A percentile compares a stretch with the other conserved stretches of the same genome.
phyloP scores from a whole-genome alignment of 2,888 invertebrate species.

The Malthinus flaveolus region DNA sequence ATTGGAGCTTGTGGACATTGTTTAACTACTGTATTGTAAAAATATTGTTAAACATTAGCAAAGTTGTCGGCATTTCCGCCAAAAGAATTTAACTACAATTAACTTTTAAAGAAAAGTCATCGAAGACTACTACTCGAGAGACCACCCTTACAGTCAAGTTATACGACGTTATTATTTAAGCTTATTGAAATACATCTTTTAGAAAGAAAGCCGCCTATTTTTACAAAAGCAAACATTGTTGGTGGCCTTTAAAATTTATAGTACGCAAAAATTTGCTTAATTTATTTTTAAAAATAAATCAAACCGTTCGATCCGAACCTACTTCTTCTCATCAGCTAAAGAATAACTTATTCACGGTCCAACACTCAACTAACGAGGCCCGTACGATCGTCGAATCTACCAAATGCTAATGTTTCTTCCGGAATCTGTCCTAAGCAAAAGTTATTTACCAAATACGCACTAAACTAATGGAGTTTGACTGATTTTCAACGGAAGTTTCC shows the following conservation, averaged over 20 bases:
- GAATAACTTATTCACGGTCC: slow-evolving; percentile 36
- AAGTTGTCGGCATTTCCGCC: neutral
- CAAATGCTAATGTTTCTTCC: slow-evolving; percentile 36
- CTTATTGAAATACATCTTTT: neutral
- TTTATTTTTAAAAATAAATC: slow-evolving; percentile 10
- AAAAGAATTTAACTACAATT: neutral
- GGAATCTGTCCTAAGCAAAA: slow-evolving; percentile 12
- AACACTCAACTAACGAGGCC: slow-evolving; percentile 35
- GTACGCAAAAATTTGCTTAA: neutral
- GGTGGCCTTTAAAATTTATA: neutral
- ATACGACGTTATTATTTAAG: neutral
- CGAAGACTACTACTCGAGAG: neutral
- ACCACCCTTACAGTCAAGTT: neutral
- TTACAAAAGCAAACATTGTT: neutral
- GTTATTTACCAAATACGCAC: slow-evolving; percentile 14
- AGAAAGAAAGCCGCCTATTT: neutral
- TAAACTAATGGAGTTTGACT: slow-evolving; percentile 13
- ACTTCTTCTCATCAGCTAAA: slow-evolving; percentile 27
- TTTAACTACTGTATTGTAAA: slow-evolving; percentile 4
- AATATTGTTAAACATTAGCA: slow-evolving; percentile 3
- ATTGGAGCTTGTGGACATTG: neutral
- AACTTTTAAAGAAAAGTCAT: slow-evolving; percentile 1
- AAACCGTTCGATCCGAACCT: slow-evolving; percentile 25
- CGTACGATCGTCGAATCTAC: slow-evolving; percentile 29
- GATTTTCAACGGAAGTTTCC: slow-evolving; percentile 6